A percentile compares a stretch with the other conserved stretches of the same genome.
phyloP scores from a whole-genome alignment of 2,113 vertebrate genomes.

The Bos indicus region DNA sequence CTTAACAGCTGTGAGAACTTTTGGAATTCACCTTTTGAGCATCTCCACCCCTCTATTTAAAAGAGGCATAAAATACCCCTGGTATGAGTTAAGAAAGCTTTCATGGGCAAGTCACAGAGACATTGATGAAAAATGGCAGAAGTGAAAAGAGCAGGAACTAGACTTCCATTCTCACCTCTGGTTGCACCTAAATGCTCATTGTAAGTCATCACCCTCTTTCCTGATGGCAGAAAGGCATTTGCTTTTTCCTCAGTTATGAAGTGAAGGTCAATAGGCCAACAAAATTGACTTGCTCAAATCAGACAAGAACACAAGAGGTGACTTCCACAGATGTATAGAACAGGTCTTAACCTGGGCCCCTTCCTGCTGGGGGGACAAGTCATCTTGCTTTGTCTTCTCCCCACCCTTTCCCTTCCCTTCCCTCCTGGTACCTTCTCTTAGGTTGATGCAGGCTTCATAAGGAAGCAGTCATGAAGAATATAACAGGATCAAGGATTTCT shows the following conservation, averaged over 20 bases:
- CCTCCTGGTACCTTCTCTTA: too few species aligned
- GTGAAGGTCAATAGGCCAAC: background rate
- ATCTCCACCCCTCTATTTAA: background rate
- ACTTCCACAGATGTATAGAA: too few species aligned
- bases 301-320: background rate
- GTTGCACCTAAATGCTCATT: background rate
- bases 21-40: background rate
- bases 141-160: background rate
- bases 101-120: background rate
- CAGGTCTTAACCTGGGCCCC: background rate
- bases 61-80: background rate
- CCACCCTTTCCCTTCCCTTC: background rate
- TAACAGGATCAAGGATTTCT: background rate
- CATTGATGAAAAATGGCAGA: background rate
- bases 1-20: background rate
- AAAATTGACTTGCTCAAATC: background rate
- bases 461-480: background rate
- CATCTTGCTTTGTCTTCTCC: too few species aligned
- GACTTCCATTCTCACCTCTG: background rate
- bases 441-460: background rate
- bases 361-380: background rate
- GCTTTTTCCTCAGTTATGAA: background rate
- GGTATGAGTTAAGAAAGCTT: background rate
- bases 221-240: background rate
- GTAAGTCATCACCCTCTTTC: background rate